These are phyloP conservation scores for Heliconius melpomene DNA, from an alignment of 1,140 invertebrate species.

Conservation along the genomic window DNA sequence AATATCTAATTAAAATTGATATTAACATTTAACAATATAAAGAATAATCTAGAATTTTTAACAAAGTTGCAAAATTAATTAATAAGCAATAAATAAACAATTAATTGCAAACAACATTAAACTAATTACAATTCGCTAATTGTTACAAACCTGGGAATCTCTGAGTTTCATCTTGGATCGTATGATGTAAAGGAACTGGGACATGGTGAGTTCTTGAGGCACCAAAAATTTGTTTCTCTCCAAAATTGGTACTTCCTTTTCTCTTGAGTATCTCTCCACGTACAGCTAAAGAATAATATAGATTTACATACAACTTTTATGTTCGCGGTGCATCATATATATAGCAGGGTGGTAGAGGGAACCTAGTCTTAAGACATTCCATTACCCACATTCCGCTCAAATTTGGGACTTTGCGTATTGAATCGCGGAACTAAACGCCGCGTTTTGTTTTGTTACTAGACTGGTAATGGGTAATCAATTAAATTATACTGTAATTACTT, in stretches of 20 bases:
- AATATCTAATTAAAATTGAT: constrained; percentile 1
- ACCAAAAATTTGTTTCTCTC: constrained; percentile 89
- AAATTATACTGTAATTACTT: no score
- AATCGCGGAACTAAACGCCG: no score
- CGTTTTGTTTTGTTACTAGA: no score
- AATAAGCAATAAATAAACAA: background rate
- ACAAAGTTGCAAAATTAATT: constrained; percentile 10
- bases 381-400: background rate
- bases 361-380: no score
- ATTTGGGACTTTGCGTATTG: background rate
- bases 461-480: no score
- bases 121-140: constrained; percentile 20
- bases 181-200: constrained; percentile 84
- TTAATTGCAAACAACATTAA: constrained; percentile 23
- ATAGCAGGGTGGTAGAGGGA: no score
- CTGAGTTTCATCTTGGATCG: constrained; percentile 73
- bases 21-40: background rate
- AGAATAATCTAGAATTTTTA: background rate
- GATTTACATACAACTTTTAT: background rate
- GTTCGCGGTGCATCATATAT: no score
- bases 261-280: constrained; percentile 85
- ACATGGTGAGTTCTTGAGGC: constrained; percentile 88
- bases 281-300: constrained; percentile 82
- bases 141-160: constrained; percentile 62
- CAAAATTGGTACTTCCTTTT: constrained; percentile 84